Base-by-base conservation (phyloP, 30 jellyfish, hydroid and myxozoan genomes). In the Chironex yamaguchii region DNA sequence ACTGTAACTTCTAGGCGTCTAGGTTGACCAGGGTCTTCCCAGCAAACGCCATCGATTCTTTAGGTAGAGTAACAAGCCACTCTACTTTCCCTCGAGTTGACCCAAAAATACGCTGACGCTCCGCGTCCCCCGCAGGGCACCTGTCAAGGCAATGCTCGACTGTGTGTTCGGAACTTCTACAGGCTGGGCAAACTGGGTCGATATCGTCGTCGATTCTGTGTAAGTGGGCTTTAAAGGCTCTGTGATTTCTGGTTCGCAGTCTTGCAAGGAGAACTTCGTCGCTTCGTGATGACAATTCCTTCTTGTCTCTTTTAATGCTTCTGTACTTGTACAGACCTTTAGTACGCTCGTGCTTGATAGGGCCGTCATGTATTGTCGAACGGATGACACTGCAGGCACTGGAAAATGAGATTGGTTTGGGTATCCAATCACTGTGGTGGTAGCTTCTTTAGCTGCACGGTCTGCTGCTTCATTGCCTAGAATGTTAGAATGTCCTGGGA, bases 31-130 rank as follows among this genome's bases (percentile, higher is more conserved):
- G 51, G 11, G 49, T 63, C 77, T 63, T 63, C 77, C 77, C 31
- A 12, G 77, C 77, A 63, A 63, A 63, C 52, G 49, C 49, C 77
- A 21, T 21, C 49, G 77, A 63, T 51, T 26, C 28, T 14, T 21
- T 23, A 26, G 77, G 77, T n/a, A n/a, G n/a, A 63, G 77, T 63
- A 23, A 51, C 49, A 63, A 63, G 77, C 77, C 77, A 63, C 77
- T 63, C 77, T 63, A 63, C 51, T 63, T 63, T 23, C 49, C 77
- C 77, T 63, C 20, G 77, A 53, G 71, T 49, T 49, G 28, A 51
- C 77, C 77, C 77, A 63, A 63, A 63, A 49, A 63, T 24, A 63
- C 77, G 49, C 49, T 2, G 4, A 12, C 77, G 4, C 3, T 26
- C 77, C 22, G 51, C 77, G 13, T 63, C 77, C 77, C 28, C 14